Conservation (phyloP, 2,888 invertebrate species). For the Brachypterus glaber region DNA sequence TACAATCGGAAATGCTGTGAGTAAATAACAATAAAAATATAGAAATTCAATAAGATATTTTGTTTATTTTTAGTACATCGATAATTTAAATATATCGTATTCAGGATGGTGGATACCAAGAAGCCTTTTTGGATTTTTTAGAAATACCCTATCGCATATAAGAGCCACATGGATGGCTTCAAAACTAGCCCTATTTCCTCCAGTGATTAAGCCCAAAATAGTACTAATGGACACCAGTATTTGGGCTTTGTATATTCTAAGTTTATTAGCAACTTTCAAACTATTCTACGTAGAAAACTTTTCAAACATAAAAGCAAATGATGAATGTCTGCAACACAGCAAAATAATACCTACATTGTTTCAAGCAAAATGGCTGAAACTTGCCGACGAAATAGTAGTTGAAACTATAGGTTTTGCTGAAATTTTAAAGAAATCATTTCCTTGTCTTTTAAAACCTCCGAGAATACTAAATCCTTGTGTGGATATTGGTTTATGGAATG, state of each 20-base stretch:
- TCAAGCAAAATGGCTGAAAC: conserved; percentile 30
- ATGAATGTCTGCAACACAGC: conserved; percentile 26
- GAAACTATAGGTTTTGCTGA: conserved; percentile 31
- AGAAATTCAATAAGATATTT: too few species aligned
- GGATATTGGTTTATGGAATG: conserved; percentile 33
- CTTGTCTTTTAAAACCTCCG: conserved; percentile 24
- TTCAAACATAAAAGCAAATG: conserved; percentile 20
- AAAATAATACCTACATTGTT: conserved; percentile 27
- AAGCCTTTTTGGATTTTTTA: conserved; percentile 26
- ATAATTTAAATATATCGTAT: conserved; percentile 25
- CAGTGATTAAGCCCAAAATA: conserved; percentile 27
- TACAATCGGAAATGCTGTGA: too few species aligned
- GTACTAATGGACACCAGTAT: conserved; percentile 31
- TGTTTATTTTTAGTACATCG: conserved; percentile 20
- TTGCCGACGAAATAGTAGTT: conserved; percentile 33
- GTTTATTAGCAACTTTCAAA: conserved; percentile 27
- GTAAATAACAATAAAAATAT: too few species aligned
- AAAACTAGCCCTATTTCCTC: conserved; percentile 28
- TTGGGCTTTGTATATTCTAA: conserved; percentile 29
- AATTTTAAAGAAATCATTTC: conserved; percentile 31
- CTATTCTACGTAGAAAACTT: conserved; percentile 31
- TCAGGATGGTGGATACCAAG: conserved; percentile 34
- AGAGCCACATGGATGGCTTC: conserved; percentile 31
- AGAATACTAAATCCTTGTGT: conserved; percentile 30
- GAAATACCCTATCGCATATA: conserved; percentile 19